phyloP scores from a whole-genome alignment of 2,888 invertebrate species.

The Lithophane ornitopus region DNA sequence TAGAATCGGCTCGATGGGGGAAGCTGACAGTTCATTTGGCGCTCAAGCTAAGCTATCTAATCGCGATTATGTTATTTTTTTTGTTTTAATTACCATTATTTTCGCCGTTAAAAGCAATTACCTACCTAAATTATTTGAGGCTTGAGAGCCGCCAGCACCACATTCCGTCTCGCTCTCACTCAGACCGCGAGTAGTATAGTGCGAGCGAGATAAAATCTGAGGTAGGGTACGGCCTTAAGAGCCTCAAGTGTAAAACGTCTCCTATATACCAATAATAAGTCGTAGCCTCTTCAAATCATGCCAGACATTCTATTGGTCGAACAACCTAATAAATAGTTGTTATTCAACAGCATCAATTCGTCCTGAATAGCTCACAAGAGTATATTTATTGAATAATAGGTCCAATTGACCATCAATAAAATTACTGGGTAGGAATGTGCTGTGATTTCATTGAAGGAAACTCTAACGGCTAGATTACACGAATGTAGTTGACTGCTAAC shows the following conservation, averaged over 20 bases:
- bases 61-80: too few species aligned
- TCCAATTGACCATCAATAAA: constrained; percentile 46
- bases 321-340: constrained; percentile 11
- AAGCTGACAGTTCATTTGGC: not conserved
- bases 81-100: too few species aligned
- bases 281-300: not conserved
- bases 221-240: too few species aligned
- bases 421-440: constrained; percentile 46
- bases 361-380: constrained; percentile 27
- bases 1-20: not conserved
- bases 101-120: too few species aligned
- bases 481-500: not conserved
- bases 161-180: too few species aligned
- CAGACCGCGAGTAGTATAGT: too few species aligned
- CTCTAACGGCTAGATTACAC: constrained; percentile 1
- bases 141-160: too few species aligned
- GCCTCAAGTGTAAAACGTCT: not conserved
- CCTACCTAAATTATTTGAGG: too few species aligned
- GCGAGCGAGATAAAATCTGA: too few species aligned
- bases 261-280: not conserved
- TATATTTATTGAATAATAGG: constrained; percentile 53
- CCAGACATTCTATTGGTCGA: not conserved
- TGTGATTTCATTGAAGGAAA: constrained; percentile 51
- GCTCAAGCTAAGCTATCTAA: not conserved
- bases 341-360: constrained; percentile 12